These are phyloP conservation scores for Tipula lateralis DNA, from an alignment of 2,888 invertebrate species.

Conservation along the genomic window DNA sequence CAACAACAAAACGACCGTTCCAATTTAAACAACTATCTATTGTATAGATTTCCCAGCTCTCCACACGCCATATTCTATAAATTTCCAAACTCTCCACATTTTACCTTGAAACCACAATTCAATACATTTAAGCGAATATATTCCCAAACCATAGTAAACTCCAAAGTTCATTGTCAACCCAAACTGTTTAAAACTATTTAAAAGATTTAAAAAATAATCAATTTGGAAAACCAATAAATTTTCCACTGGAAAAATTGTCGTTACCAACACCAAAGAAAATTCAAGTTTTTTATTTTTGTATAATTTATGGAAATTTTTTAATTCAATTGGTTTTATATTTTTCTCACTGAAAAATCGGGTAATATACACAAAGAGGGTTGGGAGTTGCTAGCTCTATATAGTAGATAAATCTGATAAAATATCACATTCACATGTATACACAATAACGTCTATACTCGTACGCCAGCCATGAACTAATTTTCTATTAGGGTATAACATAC, in stretches of 20 bases:
- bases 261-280: not conserved
- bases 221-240: not conserved
- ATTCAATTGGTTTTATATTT: not conserved
- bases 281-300: not conserved
- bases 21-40: too few relatives aligned
- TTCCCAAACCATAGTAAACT: not conserved
- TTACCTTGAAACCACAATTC: not conserved
- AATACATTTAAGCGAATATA: not conserved
- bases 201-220: not conserved
- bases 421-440: not conserved
- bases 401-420: not conserved
- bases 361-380: not conserved
- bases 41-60: too few relatives aligned
- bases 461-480: not conserved
- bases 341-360: not conserved
- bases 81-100: too few relatives aligned
- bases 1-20: too few relatives aligned
- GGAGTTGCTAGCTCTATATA: too few relatives aligned
- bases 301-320: not conserved
- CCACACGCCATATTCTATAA: too few relatives aligned
- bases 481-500: not conserved
- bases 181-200: not conserved
- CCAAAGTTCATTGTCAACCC: not conserved
- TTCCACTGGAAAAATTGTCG: not conserved
- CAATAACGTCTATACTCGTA: not conserved